Evolutionary conservation across 2,888 invertebrate genomes (phyloP).

Genomic region (Parnassius smintheus): DNA sequence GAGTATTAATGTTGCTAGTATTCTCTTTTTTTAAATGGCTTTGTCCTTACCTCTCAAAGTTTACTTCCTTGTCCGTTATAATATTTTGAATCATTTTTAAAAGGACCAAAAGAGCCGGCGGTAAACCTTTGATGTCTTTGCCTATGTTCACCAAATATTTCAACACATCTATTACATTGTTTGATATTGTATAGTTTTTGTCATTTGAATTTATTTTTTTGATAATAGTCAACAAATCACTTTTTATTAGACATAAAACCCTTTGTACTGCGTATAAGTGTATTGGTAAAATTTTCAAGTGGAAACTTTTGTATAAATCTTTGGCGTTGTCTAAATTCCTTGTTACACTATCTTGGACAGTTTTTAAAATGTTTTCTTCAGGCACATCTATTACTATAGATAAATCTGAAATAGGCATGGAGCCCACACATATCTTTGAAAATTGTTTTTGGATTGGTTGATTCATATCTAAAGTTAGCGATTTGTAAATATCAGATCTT

Average conservation of each 20-base stretch:
- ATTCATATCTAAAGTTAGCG: constrained; percentile 51
- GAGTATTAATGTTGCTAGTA: too few relatives aligned
- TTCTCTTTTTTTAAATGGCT: too few relatives aligned
- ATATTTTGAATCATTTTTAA: constrained; percentile 50
- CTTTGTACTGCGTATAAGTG: constrained; percentile 76
- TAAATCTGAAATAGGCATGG: constrained; percentile 41
- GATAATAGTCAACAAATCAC: constrained; percentile 31
- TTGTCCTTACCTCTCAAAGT: constrained; percentile 44
- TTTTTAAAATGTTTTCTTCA: constrained; percentile 38
- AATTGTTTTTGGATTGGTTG: constrained; percentile 57
- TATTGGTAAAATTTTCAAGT: constrained; percentile 78
- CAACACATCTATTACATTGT: constrained; percentile 31
- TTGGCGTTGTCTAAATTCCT: constrained; percentile 36
- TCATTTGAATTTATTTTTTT: constrained; percentile 27
- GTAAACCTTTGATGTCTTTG: constrained; percentile 48
- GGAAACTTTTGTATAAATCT: constrained; percentile 29
- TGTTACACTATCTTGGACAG: constrained; percentile 43
- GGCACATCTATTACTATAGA: constrained; percentile 57
- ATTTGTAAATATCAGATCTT: constrained; percentile 45
- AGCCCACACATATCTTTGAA: constrained; percentile 41
- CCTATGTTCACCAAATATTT: constrained; percentile 32
- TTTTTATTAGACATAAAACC: constrained; percentile 52
- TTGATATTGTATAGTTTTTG: constrained; percentile 16
- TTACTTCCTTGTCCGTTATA: constrained; percentile 33
- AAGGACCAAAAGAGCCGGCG: constrained; percentile 52